These are phyloP conservation scores for Dioctria linearis DNA, from an alignment of 2,888 invertebrate species.

Conservation along the genomic window DNA sequence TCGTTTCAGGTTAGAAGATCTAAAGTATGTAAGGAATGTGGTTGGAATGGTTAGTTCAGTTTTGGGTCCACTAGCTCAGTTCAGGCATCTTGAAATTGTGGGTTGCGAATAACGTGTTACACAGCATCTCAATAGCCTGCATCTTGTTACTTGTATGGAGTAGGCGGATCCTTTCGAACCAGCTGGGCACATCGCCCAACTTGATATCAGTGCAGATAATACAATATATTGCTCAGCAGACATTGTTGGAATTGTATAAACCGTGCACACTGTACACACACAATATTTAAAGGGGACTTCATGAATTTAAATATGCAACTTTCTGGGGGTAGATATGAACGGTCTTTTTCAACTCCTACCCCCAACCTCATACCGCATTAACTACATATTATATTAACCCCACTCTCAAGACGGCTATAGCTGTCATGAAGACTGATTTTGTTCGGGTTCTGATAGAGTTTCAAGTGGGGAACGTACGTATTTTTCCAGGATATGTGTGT, in stretches of 20 bases:
- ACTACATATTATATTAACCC: background rate
- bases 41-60: constrained; percentile 36
- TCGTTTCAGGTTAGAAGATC: constrained; percentile 36
- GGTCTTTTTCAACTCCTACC: background rate
- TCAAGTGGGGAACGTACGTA: no score
- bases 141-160: background rate
- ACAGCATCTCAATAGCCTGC: constrained; percentile 24
- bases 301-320: constrained; percentile 46
- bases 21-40: constrained; percentile 33
- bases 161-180: background rate
- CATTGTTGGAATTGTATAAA: constrained; percentile 19
- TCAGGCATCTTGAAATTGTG: constrained; percentile 1
- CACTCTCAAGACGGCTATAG: background rate
- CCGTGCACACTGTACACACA: constrained; percentile 15
- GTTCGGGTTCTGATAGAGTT: no score
- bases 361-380: background rate
- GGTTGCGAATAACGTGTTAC: constrained; percentile 33
- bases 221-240: constrained; percentile 10
- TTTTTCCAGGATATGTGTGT: no score
- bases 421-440: no score
- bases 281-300: constrained; percentile 26
- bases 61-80: constrained; percentile 13
- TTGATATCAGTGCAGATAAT: background rate
- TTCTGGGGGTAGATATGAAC: background rate
- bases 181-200: background rate